Base-by-base conservation (phyloP, 2,888 invertebrate genomes). In the Beris morrisii region DNA sequence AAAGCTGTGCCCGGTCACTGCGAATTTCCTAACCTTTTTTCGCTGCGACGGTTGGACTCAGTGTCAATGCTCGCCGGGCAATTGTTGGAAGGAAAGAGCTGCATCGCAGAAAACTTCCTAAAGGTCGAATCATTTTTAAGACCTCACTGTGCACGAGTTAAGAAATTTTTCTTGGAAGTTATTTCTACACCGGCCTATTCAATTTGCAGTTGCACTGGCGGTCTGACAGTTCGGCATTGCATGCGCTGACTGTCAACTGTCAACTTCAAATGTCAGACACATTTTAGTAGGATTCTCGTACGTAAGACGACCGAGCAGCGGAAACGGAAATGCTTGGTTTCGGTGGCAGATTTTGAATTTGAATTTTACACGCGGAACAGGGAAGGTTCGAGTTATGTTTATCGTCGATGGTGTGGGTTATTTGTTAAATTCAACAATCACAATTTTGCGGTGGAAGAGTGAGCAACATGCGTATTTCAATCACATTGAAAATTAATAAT, bases 11-110 rank as follows among this genome's bases (percentile, higher is more conserved):
- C 5, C n/a, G 15, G n/a, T 44, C n/a, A 44, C 44, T 12, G 3
- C n/a, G 44, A 12, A 48, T 6, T 15, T 15, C 3, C 53, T 50
- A 11, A 61, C 61, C 61, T 52, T 61, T 52, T 32, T 61, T 52
- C 6, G 61, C 61, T 11, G 32, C 30, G 12, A 61, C 9, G 1
- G 32, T 11, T 13, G 6, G 4, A 22, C 48, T 32, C 38, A 32
- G 30, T 5, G 59, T 48, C 4, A 59, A 9, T 7, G 46, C 12
- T 13, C 59, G 13, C 3, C 4, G 5, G 6, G 28, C 13, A 9
- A 13, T 22, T 3, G 13, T 12, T 38, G 15, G 50, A 6, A 7
- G 43, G 6, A 13, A 11, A 22, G 22, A 5, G 2, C n/a, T 15
- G 38, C 12, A 52, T 7, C 61, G 61, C 2, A 61, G 11, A 12